phyloP scores from a whole-genome alignment of 2,888 invertebrate species.

The Parthenolecanium corni region DNA sequence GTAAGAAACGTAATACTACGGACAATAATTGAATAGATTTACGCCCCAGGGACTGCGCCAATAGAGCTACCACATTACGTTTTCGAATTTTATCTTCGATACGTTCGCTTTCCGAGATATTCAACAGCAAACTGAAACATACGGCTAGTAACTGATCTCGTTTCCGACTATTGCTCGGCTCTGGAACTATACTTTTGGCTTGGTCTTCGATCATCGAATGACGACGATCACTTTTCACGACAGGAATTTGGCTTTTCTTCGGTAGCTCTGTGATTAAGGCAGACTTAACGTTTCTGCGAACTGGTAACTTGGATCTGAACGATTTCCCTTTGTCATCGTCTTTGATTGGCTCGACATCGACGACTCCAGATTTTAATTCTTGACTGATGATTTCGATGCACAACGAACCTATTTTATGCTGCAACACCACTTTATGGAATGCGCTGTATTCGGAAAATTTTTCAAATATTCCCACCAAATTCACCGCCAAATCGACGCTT shows the following conservation, averaged over 20 bases:
- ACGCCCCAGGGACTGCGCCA: conserved; percentile 78
- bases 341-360: conserved; percentile 47
- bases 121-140: conserved; percentile 39
- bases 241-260: conserved; percentile 31
- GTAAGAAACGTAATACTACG: conserved; percentile 82
- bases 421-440: conserved; percentile 87
- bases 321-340: conserved; percentile 35
- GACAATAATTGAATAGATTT: conserved; percentile 81
- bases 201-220: conserved; percentile 12
- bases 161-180: conserved; percentile 52
- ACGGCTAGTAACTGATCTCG: conserved; percentile 81
- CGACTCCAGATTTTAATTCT: conserved; percentile 88
- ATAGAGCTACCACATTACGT: conserved; percentile 75
- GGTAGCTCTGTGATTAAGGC: conserved; percentile 22
- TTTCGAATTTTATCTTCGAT: conserved; percentile 96
- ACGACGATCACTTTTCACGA: conserved; percentile 21
- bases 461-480: conserved; percentile 92
- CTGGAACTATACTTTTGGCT: background rate
- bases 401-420: conserved; percentile 82
- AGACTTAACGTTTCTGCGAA: conserved; percentile 30
- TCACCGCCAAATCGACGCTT: conserved; percentile 89
- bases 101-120: conserved; percentile 88
- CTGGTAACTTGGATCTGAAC: conserved; percentile 30
- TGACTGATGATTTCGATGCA: conserved; percentile 94
- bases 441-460: conserved; percentile 92